A percentile compares a stretch with the other conserved stretches of the same genome.
These are phyloP conservation scores for Drosophila persimilis DNA, from an alignment of 1,140 invertebrate genomes.

Conservation along the genomic window DNA sequence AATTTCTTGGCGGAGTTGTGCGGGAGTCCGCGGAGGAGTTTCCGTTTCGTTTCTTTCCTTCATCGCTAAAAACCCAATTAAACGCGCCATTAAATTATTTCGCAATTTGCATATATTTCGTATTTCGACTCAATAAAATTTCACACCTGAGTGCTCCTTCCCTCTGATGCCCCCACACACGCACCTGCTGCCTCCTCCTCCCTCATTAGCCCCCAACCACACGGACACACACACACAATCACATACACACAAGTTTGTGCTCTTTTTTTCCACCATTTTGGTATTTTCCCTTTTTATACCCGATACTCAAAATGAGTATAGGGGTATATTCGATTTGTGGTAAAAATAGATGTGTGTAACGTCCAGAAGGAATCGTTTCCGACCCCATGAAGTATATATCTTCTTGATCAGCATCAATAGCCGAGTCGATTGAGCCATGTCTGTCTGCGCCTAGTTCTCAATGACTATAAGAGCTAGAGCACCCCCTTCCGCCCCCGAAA, in stretches of 20 bases:
- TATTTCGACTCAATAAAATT: constrained; percentile 81
- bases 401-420: no score
- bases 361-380: no score
- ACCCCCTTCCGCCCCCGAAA: no score
- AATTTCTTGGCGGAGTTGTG: constrained; percentile 6
- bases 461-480: no score
- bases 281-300: constrained; percentile 17
- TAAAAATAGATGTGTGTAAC: no score
- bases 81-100: constrained; percentile 81
- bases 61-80: constrained; percentile 78
- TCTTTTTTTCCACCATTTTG: constrained; percentile 14
- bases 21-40: background rate
- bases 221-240: background rate
- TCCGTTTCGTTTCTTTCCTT: constrained; percentile 20
- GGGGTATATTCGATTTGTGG: no score
- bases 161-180: constrained; percentile 10
- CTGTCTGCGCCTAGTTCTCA: no score
- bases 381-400: no score
- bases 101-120: constrained; percentile 81
- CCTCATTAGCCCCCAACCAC: constrained; percentile 32
- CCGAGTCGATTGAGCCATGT: no score
- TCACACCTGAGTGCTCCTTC: constrained; percentile 68
- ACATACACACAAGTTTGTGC: constrained; percentile 28
- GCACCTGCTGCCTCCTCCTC: constrained; percentile 17
- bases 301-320: no score